These are phyloP conservation scores for Eurystomus glaucurus DNA, from an alignment of 2,797 vertebrate genomes.

Conservation along the genomic window DNA sequence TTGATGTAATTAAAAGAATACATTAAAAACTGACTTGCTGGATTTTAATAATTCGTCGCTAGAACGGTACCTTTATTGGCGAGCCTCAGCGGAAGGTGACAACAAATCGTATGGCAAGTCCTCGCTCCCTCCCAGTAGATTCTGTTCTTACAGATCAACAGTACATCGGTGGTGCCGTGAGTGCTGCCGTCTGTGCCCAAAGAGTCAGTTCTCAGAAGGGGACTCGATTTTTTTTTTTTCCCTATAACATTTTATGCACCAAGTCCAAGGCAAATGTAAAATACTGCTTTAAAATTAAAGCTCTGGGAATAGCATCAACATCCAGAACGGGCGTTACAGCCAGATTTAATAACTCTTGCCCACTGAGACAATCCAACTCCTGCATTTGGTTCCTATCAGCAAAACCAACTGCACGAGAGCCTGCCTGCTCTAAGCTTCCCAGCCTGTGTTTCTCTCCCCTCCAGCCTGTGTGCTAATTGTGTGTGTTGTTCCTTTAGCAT, in stretches of 20 bases:
- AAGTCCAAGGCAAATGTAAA: background rate
- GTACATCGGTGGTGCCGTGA: fast-evolving
- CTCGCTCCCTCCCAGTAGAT: background rate
- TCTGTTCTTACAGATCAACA: background rate
- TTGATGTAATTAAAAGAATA: constrained; percentile 39
- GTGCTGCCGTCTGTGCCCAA: background rate
- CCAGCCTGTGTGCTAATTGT: background rate
- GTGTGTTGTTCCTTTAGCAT: background rate
- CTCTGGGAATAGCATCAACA: background rate
- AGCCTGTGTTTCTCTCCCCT: background rate
- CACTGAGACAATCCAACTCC: background rate
- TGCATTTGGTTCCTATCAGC: background rate
- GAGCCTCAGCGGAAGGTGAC: background rate
- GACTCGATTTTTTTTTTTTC: background rate
- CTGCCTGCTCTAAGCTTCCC: background rate
- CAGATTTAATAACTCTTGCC: background rate
- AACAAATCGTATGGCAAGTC: background rate
- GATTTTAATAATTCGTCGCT: constrained; percentile 74
- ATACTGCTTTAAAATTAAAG: background rate
- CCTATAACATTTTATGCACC: background rate
- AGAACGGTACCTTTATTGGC: background rate
- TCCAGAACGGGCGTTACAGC: background rate
- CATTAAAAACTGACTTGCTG: constrained; percentile 55
- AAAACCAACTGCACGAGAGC: background rate
- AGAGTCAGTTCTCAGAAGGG: background rate